A percentile compares a stretch with the other conserved stretches of the same genome.
phyloP scores from a whole-genome alignment of 2,797 vertebrate species.

The Nasua narica region DNA sequence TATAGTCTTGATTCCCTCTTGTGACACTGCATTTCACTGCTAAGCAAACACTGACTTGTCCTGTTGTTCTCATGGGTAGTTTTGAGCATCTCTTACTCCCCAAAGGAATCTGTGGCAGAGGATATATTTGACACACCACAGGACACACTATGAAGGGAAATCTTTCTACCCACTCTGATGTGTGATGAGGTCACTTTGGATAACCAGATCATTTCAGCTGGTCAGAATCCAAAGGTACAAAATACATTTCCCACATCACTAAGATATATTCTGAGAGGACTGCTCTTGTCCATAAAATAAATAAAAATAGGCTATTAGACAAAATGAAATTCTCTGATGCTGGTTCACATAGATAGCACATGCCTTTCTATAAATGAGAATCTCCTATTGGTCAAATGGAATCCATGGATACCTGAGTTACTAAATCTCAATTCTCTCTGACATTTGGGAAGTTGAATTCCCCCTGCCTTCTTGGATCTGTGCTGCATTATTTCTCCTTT shows the following conservation, averaged over 20 bases:
- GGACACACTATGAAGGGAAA: background rate
- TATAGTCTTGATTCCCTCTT: background rate
- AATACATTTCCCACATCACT: background rate
- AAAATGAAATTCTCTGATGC: background rate
- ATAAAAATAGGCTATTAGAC: background rate
- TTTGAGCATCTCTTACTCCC: background rate
- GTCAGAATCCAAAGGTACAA: background rate
- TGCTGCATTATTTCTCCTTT: background rate
- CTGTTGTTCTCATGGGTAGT: background rate
- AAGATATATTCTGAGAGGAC: background rate
- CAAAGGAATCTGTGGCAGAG: background rate
- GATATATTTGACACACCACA: background rate
- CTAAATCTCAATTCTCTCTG: background rate
- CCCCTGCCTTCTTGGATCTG: background rate
- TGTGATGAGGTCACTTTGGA: background rate
- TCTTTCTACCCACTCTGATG: background rate
- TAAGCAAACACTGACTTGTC: background rate
- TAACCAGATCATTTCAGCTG: background rate
- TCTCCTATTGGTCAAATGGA: background rate
- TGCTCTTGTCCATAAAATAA: background rate
- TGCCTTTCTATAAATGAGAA: background rate
- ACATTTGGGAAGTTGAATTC: background rate
- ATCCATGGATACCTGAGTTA: background rate
- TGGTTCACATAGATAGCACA: background rate
- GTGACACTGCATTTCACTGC: background rate